Evolutionary conservation across 2,797 vertebrate species (phyloP), one percentile per base, ranked within the genome.

Genomic region (Syndactyla subalaris): DNA sequence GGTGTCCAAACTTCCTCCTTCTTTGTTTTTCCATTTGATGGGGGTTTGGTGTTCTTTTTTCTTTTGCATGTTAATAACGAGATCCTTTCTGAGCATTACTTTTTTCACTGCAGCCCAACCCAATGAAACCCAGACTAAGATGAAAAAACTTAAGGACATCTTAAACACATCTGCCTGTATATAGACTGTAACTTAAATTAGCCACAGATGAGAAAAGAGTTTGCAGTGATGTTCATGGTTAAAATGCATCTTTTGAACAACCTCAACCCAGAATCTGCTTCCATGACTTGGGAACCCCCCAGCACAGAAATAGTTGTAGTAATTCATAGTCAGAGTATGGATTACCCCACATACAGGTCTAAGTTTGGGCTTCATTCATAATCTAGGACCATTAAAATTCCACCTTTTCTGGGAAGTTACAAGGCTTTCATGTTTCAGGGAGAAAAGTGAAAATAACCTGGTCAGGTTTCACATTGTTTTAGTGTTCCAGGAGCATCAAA

Each of bases 1-100:
- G 43, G 43, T 30, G 16, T 15, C 26, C 39, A 14, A 7, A 1
- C 4, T 14, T 4, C 3, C 19, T 55, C 7, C 10, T 49, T 26
- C 9, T 39, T 54, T 39, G 4, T 8, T 41, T 78, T 80, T 36
- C 21, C 15, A 5, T 61, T 72, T 39, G 3, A 17, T 65, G 36
- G 2, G 1, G 0, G 2, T 38, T 78, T 78, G 5, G 1, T 88
- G 8, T 3, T 57, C 4, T 68, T 67, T 67, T 76, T 38, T 2
- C 7, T 26, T 13, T 19, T 39, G 3, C 6, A 3, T 34, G 9
- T 46, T 57, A 78, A 43, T 49, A 65, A 65, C 2, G 0, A 0
- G 14, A 43, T 46, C 7, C 2, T 22, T 71, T n/a, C 15, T 27
- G 71, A 65, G 7, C 5, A 20, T 61, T 79, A 21, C 2, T 76